Base-by-base conservation (phyloP, 1,140 invertebrate genomes). In the Macrostomum lignano region DNA sequence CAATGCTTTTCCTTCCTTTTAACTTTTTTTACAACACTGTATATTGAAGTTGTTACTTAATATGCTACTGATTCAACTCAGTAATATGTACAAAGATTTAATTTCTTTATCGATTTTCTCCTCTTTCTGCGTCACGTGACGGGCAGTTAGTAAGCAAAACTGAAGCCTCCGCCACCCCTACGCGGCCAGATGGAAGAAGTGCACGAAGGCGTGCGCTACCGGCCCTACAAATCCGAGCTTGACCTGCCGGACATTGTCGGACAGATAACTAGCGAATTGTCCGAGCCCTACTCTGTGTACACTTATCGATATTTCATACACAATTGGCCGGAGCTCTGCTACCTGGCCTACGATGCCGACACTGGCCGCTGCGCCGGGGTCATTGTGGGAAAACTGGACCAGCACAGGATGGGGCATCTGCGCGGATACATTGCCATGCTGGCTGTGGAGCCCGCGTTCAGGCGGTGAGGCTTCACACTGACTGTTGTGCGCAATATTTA, bases 241-340 rank as follows among this genome's bases (percentile, higher is more conserved):
- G 77, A 86, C 63, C 81, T 88, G 75, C 71, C 74, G 41, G 70
- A 77, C 49, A 93, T 96, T 42, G 94, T 94, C 78, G 71, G 74
- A 64, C 68, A 94, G 46, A 96, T 96, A 52, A 82, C 91, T 51
- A 88, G 84, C 55, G 88, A 94, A 63, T 65, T 98, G 40, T 93
- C 84, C 38, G 88, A 98, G 68, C 88, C 88, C 19, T 98, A 98
- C 64, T 94, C 84, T 38, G 93, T 98, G 62, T 98, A 96, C 59
- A 96, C 88, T 22, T 98, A 98, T 66, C 71, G 88, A 64, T 98
- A 96, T 67, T 98, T 98, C 65, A 94, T 96, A 56, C 81, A 94
- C 56, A 94, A 96, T 60, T 96, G 88, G 88, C 88, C 88, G 54
- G 79, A 93, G 63, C 62, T 96, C 37, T 94, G 86, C 61, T 25